phyloP scores from a whole-genome alignment of 2,888 invertebrate species.

The Melieria omissa region DNA sequence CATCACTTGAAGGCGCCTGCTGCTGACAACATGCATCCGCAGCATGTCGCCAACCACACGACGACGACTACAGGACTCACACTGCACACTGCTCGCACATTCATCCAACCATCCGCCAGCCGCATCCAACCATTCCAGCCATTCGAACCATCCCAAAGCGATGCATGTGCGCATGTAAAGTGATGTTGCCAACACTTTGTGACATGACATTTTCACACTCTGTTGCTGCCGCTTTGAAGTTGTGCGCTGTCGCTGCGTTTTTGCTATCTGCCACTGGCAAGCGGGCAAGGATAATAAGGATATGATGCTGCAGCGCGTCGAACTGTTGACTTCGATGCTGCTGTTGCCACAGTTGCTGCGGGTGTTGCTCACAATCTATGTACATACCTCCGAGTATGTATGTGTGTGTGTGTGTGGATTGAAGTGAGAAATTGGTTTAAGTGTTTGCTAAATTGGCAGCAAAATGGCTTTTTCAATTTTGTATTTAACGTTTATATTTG shows the following conservation, averaged over 20 bases:
- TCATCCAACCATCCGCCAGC: neutral
- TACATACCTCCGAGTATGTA: neutral
- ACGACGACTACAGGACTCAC: neutral
- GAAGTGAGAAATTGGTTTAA: conserved; percentile 66
- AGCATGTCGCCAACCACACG: neutral
- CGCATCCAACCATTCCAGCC: too few species aligned
- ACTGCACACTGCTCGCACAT: conserved; percentile 24
- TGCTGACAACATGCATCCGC: too few species aligned
- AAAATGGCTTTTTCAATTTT: conserved; percentile 66
- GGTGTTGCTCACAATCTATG: neutral
- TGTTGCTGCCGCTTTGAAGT: conserved; percentile 52
- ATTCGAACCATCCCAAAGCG: too few species aligned
- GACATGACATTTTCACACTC: conserved; percentile 66
- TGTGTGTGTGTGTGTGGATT: conserved; percentile 49
- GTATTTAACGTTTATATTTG: conserved; percentile 55
- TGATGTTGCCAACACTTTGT: conserved; percentile 35
- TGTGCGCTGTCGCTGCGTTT: conserved; percentile 15
- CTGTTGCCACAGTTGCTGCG: too few species aligned
- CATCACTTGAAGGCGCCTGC: too few species aligned
- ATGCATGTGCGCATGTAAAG: conserved; percentile 10
- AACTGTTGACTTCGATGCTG: conserved; percentile 3
- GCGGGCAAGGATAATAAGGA: too few species aligned
- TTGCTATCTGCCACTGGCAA: too few species aligned
- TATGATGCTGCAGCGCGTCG: conserved; percentile 5
- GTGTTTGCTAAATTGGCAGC: conserved; percentile 66